Evolutionary conservation across 2,113 vertebrate species (phyloP).

Genomic region (Cynoglossus semilaevis): DNA sequence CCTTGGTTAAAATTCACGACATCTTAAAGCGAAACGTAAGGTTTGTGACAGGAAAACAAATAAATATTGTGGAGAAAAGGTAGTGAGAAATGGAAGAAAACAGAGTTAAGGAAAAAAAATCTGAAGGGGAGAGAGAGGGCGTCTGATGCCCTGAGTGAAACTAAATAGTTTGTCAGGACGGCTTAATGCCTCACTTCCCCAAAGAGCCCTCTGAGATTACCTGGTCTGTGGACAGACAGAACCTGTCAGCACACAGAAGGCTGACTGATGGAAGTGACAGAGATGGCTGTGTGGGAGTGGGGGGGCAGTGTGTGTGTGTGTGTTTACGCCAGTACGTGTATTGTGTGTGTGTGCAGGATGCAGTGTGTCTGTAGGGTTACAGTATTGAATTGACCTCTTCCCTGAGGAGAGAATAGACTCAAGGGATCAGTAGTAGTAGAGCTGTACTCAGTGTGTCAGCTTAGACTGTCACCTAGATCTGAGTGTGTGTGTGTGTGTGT

Average conservation of each 20-base stretch:
- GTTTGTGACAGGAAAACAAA: slow-evolving; percentile 7
- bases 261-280: slow-evolving; percentile 69
- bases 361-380: slow-evolving; percentile 58
- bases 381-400: slow-evolving; percentile 75
- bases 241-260: slow-evolving; percentile 60
- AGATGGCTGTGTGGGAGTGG: slow-evolving; percentile 53
- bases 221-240: slow-evolving; percentile 68
- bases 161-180: slow-evolving; percentile 70
- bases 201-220: slow-evolving; percentile 70
- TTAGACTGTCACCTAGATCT: slow-evolving; percentile 65
- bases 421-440: slow-evolving; percentile 67
- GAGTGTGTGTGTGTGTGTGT: slow-evolving; percentile 4
- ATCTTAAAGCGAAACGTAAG: not conserved
- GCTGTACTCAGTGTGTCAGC: slow-evolving; percentile 67
- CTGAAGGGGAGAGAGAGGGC: slow-evolving; percentile 30
- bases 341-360: slow-evolving; percentile 44
- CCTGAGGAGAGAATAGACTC: slow-evolving; percentile 71
- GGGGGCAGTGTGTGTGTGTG: slow-evolving; percentile 32
- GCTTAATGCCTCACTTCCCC: slow-evolving; percentile 70
- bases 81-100: slow-evolving; percentile 35
- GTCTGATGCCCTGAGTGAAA: slow-evolving; percentile 62
- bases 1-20: too few relatives aligned
- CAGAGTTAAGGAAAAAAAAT: slow-evolving; percentile 29
- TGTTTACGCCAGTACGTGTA: slow-evolving; percentile 1
- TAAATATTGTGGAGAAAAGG: slow-evolving; percentile 12